phyloP scores from a whole-genome alignment of 2,113 vertebrate species.

The Nothocercus nigrocapillus region DNA sequence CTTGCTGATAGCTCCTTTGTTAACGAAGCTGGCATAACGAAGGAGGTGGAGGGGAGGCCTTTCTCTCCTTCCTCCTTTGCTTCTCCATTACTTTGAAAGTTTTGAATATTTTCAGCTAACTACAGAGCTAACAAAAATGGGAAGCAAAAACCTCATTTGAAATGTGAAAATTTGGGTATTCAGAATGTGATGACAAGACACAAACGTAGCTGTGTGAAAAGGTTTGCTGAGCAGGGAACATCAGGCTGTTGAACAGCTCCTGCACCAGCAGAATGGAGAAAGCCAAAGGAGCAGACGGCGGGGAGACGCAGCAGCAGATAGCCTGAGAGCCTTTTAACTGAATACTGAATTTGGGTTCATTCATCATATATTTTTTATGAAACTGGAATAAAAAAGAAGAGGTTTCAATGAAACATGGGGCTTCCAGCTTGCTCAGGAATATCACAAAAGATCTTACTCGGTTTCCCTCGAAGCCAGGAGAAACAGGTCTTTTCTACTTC shows the following conservation, averaged over 20 bases:
- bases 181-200: constrained; percentile 43
- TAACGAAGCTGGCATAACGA: neutral
- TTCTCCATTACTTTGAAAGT: neutral
- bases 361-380: constrained; percentile 42
- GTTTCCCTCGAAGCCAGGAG: constrained; percentile 56
- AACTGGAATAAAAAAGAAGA: constrained; percentile 32
- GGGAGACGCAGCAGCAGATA: neutral
- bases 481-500: constrained; percentile 44
- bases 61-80: neutral
- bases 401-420: constrained; percentile 21
- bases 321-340: constrained; percentile 35
- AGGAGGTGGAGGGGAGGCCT: neutral
- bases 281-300: constrained; percentile 2
- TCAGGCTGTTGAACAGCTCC: neutral
- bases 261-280: constrained; percentile 17
- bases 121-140: neutral
- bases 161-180: constrained; percentile 23
- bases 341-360: constrained; percentile 42
- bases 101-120: neutral
- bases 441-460: constrained; percentile 42
- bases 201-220: constrained; percentile 15
- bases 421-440: constrained; percentile 35
- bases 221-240: neutral
- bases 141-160: constrained; percentile 1
- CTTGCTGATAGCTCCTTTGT: neutral